A percentile compares a stretch with the other conserved stretches of the same genome.
Evolutionary conservation across 2,113 vertebrate species (phyloP).

Genomic region (Picathartes gymnocephalus): DNA sequence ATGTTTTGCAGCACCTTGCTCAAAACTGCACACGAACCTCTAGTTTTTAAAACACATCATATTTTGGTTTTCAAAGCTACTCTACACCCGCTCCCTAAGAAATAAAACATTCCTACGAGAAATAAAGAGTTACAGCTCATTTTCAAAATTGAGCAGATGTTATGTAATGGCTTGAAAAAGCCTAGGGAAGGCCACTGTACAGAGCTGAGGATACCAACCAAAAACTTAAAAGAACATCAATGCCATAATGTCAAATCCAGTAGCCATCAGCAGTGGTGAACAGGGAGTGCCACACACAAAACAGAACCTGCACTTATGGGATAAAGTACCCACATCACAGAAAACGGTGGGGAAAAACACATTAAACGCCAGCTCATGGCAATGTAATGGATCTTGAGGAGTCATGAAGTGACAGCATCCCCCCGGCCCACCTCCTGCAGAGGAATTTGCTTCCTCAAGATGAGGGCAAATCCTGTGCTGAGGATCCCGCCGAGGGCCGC

Average conservation of each 20-base stretch:
- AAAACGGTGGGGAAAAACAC: fast-evolving
- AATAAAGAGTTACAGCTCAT: background rate
- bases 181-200: background rate
- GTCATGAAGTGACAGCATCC: fast-evolving
- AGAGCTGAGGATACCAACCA: background rate
- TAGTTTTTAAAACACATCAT: background rate
- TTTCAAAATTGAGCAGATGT: background rate
- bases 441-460: fast-evolving
- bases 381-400: fast-evolving
- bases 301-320: background rate
- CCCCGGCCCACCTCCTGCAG: background rate
- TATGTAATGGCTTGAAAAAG: background rate
- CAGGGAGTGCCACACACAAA: fast-evolving
- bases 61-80: background rate
- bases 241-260: fast-evolving
- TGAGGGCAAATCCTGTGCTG: fast-evolving
- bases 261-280: fast-evolving
- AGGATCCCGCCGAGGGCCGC: background rate
- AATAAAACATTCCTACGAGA: background rate
- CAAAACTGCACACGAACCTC: fast-evolving
- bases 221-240: background rate
- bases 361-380: fast-evolving
- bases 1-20: background rate
- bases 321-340: fast-evolving
- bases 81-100: fast-evolving